Evolutionary conservation across 92 coral and sea anemone species (phyloP).

Genomic region (Montipora capitata): DNA sequence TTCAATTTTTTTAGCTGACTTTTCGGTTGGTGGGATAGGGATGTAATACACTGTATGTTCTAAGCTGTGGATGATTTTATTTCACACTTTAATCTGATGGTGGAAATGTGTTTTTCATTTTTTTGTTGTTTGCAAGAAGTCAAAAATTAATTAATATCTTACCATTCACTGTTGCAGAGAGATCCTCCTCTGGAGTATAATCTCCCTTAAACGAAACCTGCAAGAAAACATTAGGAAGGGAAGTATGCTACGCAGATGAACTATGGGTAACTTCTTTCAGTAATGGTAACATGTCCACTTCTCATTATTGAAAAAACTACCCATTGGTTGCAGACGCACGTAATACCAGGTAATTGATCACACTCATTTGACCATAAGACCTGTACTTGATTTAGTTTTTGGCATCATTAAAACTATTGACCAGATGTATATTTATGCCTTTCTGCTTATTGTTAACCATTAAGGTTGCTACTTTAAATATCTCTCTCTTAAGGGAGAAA

Average conservation of each 20-base stretch:
- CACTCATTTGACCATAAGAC: neutral
- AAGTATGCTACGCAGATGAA: conserved; percentile 1
- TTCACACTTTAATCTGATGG: neutral
- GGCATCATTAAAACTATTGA: too few species aligned
- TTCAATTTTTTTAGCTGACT: neutral
- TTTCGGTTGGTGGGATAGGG: neutral
- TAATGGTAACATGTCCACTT: neutral
- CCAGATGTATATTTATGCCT: too few species aligned
- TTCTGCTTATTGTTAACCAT: too few species aligned
- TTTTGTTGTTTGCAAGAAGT: neutral
- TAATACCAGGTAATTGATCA: neutral
- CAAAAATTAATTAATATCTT: neutral
- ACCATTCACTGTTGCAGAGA: neutral
- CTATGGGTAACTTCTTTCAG: conserved; percentile 7
- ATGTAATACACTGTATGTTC: conserved; percentile 3
- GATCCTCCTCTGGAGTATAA: neutral
- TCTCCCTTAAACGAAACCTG: conserved; percentile 25
- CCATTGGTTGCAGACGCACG: neutral
- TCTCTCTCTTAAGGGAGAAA: neutral
- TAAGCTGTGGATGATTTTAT: neutral
- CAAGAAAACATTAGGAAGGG: neutral
- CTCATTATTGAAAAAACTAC: too few species aligned
- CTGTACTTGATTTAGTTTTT: too few species aligned
- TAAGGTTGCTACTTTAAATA: conserved; percentile 18
- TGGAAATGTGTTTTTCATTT: neutral